Base-by-base conservation (phyloP, 2,113 vertebrate genomes). In the Embiotoca jacksoni region DNA sequence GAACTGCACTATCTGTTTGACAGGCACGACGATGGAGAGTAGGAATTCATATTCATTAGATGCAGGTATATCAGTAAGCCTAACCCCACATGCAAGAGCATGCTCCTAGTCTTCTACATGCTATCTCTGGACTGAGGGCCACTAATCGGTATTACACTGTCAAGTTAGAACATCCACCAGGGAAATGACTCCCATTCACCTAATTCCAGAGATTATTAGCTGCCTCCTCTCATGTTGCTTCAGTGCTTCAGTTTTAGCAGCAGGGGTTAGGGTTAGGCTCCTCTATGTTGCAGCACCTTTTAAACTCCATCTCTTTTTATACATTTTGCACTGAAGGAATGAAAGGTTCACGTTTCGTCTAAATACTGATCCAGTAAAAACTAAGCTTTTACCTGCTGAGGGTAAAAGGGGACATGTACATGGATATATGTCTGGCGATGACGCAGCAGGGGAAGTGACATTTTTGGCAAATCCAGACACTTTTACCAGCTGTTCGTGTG, bases 161-260 rank as follows among this genome's bases (percentile, higher is more conserved):
- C 62, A 83, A 75, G 23, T 81, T 46, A 41, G 30, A 37, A 62
- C 54, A 75, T 82, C 81, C 76, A 64, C 55, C 69, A 37, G 35
- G 14, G 64, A 71, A 80, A 74, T 44, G 71, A 72, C 57, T 88
- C 60, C 44, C 13, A 11, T 73, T 77, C 85, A 66, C 79, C 85
- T 86, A 79, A 85, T 69, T 80, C 69, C 62, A 39, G 1, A 39
- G 80, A 88, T 86, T 89, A 83, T 83, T 72, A 84, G 67, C 73
- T 9, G 23, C 47, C 70, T 76, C 61, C 44, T n/a, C 68, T 87
- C 62, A 35, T 44, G 58, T 63, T 78, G 61, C 75, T 72, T 81
- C 64, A 33, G 70, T 72, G 50, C 3, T 3, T 82, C 49, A n/a
- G 62, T 73, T 56, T 81, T 61, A 75, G 60, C 78, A 60, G 74